Base-by-base conservation (phyloP, 2,888 invertebrate genomes). In the Caenorhabditis sinica region DNA sequence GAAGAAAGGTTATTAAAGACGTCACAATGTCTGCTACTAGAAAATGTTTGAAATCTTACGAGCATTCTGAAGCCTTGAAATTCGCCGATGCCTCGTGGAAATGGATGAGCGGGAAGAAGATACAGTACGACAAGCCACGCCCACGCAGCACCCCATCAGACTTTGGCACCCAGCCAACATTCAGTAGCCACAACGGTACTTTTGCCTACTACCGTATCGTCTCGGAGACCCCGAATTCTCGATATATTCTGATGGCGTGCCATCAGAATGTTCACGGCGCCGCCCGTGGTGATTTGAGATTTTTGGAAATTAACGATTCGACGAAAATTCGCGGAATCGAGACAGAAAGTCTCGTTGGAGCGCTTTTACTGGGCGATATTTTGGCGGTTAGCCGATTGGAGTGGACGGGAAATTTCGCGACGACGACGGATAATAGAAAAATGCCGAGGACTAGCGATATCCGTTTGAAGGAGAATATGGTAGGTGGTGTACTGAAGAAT, bases 181-280 rank as follows among this genome's bases (percentile, higher is more conserved):
- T 20, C 49, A 49, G n/a, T 3, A n/a, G 1, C 20, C 13, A 2
- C 49, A 3, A 49, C 20, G 49, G 6, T n/a, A 3, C 2, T 5
- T 6, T 20, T 13, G 61, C 40, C 1, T 63, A 15, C 4, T 63
- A 63, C 8, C 40, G 23, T 25, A 23, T 63, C 13, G 15, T 43
- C 20, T 1, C 3, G 5, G 43, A 43, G 23, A 1, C 11, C 25
- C 9, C 6, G 3, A 13, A 23, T 15, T 8, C 4, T 33, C 15
- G n/a, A 15, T 63, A 43, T n/a, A 11, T 63, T 63, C 61, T 63
- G 40, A 63, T 43, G 36, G 40, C 61, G 20, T 63, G 61, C 23
- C 61, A 63, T 43, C 40, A 43, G 23, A 63, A 63, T 43, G 23
- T 25, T 0, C 61, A 63, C 23, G 61, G 20, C 1, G 13, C 2